Percentiles rank a stretch among this genome's conserved stretches.
Evolutionary conservation across 53 echinoderm and acorn worm genomes (phyloP).

Genomic region (Apostichopus leukothele): DNA sequence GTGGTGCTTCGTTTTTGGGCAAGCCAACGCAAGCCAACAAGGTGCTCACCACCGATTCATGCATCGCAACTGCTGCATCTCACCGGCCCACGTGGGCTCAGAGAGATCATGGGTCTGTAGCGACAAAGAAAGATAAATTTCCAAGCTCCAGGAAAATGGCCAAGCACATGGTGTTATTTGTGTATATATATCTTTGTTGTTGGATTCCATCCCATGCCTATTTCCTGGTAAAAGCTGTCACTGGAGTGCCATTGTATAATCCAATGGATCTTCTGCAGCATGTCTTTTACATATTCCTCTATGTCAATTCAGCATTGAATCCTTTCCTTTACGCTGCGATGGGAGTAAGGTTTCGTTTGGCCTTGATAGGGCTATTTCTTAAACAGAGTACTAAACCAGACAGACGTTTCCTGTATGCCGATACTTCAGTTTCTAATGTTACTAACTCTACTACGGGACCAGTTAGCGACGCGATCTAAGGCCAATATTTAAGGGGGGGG

Average conservation of each 20-base stretch:
- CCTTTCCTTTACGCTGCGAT: not conserved
- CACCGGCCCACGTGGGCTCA: no score
- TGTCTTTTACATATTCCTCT: constrained; percentile 1
- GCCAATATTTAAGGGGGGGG: no score
- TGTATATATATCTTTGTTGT: not conserved
- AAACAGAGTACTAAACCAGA: not conserved
- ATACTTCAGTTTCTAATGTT: no score
- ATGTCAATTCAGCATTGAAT: constrained; percentile 3
- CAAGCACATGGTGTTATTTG: constrained; percentile 1
- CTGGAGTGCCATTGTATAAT: not conserved
- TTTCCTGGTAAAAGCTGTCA: not conserved
- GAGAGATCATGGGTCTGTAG: no score
- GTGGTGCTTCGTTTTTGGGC: no score
- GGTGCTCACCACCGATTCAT: no score
- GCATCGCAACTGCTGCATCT: no score
- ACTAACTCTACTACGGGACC: no score
- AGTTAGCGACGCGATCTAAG: no score
- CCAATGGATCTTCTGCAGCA: not conserved
- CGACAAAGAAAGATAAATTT: not conserved
- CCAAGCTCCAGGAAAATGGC: not conserved
- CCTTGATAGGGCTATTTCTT: not conserved
- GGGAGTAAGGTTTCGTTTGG: constrained; percentile 1
- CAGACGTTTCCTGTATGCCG: not conserved
- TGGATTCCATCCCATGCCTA: constrained; percentile 6
- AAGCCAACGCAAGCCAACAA: no score